Evolutionary conservation across 92 coral and sea anemone genomes (phyloP), one percentile per base, ranked within the genome.

Genomic region (Zoanthus gigantus): DNA sequence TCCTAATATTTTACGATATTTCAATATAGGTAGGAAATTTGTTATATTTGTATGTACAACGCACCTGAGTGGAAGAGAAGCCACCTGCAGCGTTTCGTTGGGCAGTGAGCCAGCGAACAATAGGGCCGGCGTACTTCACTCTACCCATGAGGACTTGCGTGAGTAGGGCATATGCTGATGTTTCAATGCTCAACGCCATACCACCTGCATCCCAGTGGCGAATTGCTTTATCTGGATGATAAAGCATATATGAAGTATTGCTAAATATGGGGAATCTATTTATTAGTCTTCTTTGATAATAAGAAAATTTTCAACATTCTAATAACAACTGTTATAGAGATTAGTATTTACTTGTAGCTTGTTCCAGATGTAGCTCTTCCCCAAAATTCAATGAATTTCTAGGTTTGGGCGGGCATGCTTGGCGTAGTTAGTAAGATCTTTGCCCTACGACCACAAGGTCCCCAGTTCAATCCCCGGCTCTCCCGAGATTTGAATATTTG

Each of bases 161-260:
- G 77, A 97, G 92, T 73, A 97, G 83, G 67, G 95, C 99, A 58
- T 97, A 97, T 44, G 92, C 93, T 72, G 99, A 93, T 82, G 99
- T 97, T 87, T 97, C 99, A 47, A 97, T 93, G 83, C 93, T 94
- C 0, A 97, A 90, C 14, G 99, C 99, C 72, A 92, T 92, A 0
- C 97, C 96, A 53, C 99, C 98, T 80, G 98, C 95, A 31, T 90
- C 93, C 99, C 99, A 97, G 81, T 95, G 89, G 29, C 99, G 99
- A 9, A 93, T 90, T 53, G 89, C 87, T 77, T 91, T 90, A 32
- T 77, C 99, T 97, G 76, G 31, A 42, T 5, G 45, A 72, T 14
- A 61, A 67, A 73, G 42, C 13, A 15, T 15, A 16, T 60, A 1
- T 9, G 28, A 86, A 23, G 57, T 13, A 2, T 42, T 83, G 5